Conservation (phyloP, 2,888 invertebrate genomes). For the Acleris literana region DNA sequence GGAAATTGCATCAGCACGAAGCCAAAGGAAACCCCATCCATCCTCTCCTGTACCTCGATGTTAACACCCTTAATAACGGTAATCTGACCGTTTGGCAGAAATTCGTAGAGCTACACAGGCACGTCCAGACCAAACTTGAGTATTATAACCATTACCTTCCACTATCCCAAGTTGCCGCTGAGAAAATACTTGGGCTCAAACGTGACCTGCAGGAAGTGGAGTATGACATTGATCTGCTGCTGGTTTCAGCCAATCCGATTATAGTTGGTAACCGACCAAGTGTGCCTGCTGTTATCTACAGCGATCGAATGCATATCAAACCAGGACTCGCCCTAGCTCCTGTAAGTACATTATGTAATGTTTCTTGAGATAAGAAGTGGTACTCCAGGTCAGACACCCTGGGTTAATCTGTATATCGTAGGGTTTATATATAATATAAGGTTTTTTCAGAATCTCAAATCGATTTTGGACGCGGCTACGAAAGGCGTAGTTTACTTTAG, state of each 20-base stretch:
- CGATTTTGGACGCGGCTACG: slow-evolving; percentile 63
- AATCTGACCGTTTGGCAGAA: slow-evolving; percentile 72
- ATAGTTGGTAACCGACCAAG: slow-evolving; percentile 70
- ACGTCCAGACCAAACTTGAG: slow-evolving; percentile 62
- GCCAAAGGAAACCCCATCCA: slow-evolving; percentile 80
- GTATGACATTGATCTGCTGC: slow-evolving; percentile 71
- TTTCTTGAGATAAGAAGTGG: no score
- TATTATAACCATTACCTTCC: slow-evolving; percentile 68
- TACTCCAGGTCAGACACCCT: no score
- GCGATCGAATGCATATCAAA: slow-evolving; percentile 71
- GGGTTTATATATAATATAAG: slow-evolving; percentile 1
- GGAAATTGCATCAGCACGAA: slow-evolving; percentile 74
- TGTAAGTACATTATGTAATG: slow-evolving; percentile 47
- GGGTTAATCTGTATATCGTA: not conserved
- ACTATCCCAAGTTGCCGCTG: slow-evolving; percentile 65
- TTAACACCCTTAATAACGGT: slow-evolving; percentile 68
- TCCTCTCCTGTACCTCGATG: slow-evolving; percentile 78
- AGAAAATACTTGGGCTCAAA: slow-evolving; percentile 64
- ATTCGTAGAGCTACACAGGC: slow-evolving; percentile 60
- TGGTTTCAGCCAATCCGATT: slow-evolving; percentile 67
- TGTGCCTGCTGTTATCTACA: slow-evolving; percentile 64
- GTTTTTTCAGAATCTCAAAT: slow-evolving; percentile 62
- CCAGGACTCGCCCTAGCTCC: slow-evolving; percentile 60
- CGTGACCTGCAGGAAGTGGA: slow-evolving; percentile 67
- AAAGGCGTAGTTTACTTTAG: slow-evolving; percentile 79